Base-by-base conservation (phyloP, 2,113 vertebrate species). In the Apaloderma vittatum region DNA sequence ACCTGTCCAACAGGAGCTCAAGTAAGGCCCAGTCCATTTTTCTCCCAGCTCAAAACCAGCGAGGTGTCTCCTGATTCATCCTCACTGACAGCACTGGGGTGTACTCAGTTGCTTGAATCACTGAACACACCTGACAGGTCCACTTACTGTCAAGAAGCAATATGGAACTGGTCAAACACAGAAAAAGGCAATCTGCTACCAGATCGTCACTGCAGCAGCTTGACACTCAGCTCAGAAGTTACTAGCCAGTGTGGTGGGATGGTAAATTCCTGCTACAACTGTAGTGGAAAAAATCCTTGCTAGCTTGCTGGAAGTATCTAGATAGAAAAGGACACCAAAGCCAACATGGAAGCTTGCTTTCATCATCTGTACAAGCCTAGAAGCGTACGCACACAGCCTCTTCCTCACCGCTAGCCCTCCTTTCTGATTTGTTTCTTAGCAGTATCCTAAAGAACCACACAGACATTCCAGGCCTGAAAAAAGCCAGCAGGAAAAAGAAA, bases 401-500 rank as follows among this genome's bases (percentile, higher is more conserved):
- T 45, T 30, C 59, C 54, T 77, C 27, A 77, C 40, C 58, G 21
- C 24, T 46, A 27, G 40, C 37, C 37, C 59, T 65, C 29, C 34
- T 22, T 63, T 73, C 54, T 16, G 4, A 30, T 26, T 58, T 58
- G 24, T 18, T 75, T 61, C 62, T 76, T 24, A 72, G 32, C 36
- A 68, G 36, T 8, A 27, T 36, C 26, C 26, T 30, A 52, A 71
- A 73, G 20, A 24, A 66, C 16, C 23, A 68, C 43, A 32, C 9
- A 46, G 51, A 65, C 4, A 51, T 45, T 34, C 14, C 55, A 59
- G n/a, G 19, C 20, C 30, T 26, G 49, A 61, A 74, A 45, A 37
- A n/a, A 7, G 3, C 11, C 6, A 3, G 12, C 6, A 3, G 12
- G 2, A 6, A 59, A 67, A 71, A 78, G 34, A 14, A 2, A 0